Percentiles rank a stretch among this genome's conserved stretches.
Evolutionary conservation across 2,113 vertebrate genomes (phyloP).

Genomic region (Pelecanus crispus): DNA sequence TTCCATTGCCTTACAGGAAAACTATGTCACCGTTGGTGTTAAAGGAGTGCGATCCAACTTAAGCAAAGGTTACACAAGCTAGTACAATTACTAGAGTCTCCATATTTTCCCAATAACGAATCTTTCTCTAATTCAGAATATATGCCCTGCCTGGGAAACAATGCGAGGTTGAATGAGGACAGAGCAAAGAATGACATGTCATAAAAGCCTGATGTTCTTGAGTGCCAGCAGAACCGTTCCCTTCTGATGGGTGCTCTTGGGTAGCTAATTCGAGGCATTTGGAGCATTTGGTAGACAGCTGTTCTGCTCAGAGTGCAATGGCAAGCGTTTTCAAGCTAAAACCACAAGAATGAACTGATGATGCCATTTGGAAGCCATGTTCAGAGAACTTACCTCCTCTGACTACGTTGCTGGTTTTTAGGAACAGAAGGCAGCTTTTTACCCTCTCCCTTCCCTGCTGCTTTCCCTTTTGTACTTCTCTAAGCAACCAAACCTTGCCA

Average conservation of each 20-base stretch:
- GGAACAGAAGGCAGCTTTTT: background rate
- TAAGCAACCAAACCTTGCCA: background rate
- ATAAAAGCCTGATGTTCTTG: background rate
- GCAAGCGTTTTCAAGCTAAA: background rate
- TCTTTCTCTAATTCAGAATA: background rate
- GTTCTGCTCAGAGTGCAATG: constrained; percentile 8
- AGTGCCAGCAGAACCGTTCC: constrained; percentile 20
- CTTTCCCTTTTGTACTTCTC: background rate
- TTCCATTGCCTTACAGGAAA: background rate
- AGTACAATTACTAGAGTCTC: background rate
- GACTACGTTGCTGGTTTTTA: background rate
- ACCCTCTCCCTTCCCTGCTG: background rate
- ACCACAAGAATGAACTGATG: constrained; percentile 47
- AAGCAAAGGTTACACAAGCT: constrained; percentile 9
- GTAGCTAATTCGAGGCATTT: background rate
- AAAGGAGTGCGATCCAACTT: background rate
- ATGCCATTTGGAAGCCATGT: constrained; percentile 45
- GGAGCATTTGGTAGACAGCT: constrained; percentile 59
- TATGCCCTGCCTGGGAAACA: constrained; percentile 54
- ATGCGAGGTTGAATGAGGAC: constrained; percentile 35
- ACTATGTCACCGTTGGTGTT: background rate
- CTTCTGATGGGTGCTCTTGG: constrained; percentile 2
- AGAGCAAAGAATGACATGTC: constrained; percentile 29
- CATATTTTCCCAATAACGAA: background rate
- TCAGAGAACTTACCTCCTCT: constrained; percentile 25